Conservation (phyloP, 2,113 vertebrate species). For the Micronycteris hirsuta region DNA sequence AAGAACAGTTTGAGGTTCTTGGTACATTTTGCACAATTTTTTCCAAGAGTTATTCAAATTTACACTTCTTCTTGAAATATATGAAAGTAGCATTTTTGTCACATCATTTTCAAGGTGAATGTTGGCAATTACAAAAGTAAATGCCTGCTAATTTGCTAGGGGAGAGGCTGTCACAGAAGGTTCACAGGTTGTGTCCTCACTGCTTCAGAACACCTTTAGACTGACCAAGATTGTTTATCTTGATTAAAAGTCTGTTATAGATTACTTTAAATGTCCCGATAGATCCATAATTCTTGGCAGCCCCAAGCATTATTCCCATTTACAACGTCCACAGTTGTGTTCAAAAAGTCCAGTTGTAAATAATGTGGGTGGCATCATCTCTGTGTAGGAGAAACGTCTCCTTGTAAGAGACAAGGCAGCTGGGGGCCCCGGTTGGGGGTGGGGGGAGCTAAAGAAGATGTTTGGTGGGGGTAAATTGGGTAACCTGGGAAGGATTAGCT, state of each 20-base stretch:
- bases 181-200: background rate
- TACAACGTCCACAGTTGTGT: background rate
- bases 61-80: background rate
- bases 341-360: background rate
- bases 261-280: background rate
- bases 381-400: background rate
- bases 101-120: background rate
- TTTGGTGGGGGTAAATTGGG: background rate
- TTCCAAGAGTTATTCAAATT: slow-evolving; percentile 16
- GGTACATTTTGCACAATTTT: background rate
- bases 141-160: background rate
- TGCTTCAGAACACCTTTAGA: background rate
- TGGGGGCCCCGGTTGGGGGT: background rate
- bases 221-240: background rate
- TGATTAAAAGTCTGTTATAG: background rate
- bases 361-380: background rate
- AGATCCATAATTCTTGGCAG: background rate
- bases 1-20: background rate
- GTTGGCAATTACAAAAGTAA: background rate
- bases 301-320: background rate
- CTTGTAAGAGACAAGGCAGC: background rate
- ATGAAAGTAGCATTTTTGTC: background rate
- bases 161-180: background rate
- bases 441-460: background rate
- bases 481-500: background rate